Percentiles rank a stretch among this genome's conserved stretches.
phyloP scores from a whole-genome alignment of 1,140 invertebrate genomes.

The Meteorus sp. region DNA sequence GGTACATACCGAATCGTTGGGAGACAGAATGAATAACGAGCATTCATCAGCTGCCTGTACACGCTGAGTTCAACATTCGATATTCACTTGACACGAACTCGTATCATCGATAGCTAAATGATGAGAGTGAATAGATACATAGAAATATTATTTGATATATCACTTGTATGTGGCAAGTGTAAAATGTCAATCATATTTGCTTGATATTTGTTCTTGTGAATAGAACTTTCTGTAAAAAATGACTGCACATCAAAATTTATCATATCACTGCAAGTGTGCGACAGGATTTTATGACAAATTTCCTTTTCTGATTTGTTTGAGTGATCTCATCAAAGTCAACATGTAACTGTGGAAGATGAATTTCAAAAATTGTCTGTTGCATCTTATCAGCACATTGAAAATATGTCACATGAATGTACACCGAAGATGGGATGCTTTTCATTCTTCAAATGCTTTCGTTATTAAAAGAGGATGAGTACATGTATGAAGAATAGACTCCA shows the following conservation, averaged over 20 bases:
- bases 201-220: not conserved
- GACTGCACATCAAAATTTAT: too few relatives aligned
- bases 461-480: slow-evolving; percentile 2
- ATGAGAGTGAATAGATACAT: too few relatives aligned
- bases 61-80: slow-evolving; percentile 23
- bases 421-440: not conserved
- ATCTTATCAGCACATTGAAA: too few relatives aligned
- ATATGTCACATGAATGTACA: not conserved
- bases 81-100: slow-evolving; percentile 21
- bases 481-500: not conserved
- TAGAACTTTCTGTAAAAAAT: too few relatives aligned
- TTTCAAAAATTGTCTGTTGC: too few relatives aligned
- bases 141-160: too few relatives aligned
- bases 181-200: slow-evolving; percentile 11
- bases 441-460: not conserved
- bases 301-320: too few relatives aligned
- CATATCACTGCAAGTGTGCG: too few relatives aligned
- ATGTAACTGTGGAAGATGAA: too few relatives aligned
- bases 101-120: slow-evolving; percentile 24
- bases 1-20: slow-evolving; percentile 22
- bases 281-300: too few relatives aligned
- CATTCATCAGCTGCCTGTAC: slow-evolving; percentile 19
- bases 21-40: slow-evolving; percentile 27
- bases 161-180: not conserved
- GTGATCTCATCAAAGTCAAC: too few relatives aligned